A percentile compares a stretch with the other conserved stretches of the same genome.
Conservation (phyloP, 2,888 invertebrate genomes). For the Allophyes oxyacanthae region DNA sequence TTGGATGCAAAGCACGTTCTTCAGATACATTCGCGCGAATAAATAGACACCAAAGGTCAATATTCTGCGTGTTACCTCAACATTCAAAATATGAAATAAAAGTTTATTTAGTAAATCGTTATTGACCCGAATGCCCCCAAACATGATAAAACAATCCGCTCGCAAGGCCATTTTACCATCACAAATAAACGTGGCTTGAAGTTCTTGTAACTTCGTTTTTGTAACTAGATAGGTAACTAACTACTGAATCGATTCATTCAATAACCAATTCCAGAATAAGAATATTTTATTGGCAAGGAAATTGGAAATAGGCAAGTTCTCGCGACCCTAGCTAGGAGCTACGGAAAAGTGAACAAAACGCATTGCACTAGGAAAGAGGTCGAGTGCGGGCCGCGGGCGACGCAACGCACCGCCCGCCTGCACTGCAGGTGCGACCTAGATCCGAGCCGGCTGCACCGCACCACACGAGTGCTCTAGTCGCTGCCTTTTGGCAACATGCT, state of each 20-base stretch:
- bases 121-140: slow-evolving; percentile 21
- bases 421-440: slow-evolving; percentile 86
- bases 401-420: slow-evolving; percentile 67
- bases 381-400: too few relatives aligned
- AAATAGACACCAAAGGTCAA: slow-evolving; percentile 15
- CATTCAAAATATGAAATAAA: slow-evolving; percentile 14
- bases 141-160: slow-evolving; percentile 7
- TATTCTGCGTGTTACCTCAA: slow-evolving; percentile 5
- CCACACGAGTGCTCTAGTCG: not conserved
- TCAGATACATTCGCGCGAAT: not conserved
- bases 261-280: not conserved
- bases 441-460: slow-evolving; percentile 48
- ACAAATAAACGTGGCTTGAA: slow-evolving; percentile 5
- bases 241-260: slow-evolving; percentile 1
- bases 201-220: not conserved
- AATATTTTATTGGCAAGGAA: not conserved
- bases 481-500: slow-evolving; percentile 51
- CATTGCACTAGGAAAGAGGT: slow-evolving; percentile 72
- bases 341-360: slow-evolving; percentile 55
- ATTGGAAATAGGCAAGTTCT: slow-evolving; percentile 3
- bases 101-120: slow-evolving; percentile 20
- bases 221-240: slow-evolving; percentile 15
- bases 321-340: slow-evolving; percentile 9
- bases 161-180: slow-evolving; percentile 25
- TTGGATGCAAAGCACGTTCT: too few relatives aligned